phyloP scores from a whole-genome alignment of 2,888 invertebrate genomes.

The Epinotia brunnichana region DNA sequence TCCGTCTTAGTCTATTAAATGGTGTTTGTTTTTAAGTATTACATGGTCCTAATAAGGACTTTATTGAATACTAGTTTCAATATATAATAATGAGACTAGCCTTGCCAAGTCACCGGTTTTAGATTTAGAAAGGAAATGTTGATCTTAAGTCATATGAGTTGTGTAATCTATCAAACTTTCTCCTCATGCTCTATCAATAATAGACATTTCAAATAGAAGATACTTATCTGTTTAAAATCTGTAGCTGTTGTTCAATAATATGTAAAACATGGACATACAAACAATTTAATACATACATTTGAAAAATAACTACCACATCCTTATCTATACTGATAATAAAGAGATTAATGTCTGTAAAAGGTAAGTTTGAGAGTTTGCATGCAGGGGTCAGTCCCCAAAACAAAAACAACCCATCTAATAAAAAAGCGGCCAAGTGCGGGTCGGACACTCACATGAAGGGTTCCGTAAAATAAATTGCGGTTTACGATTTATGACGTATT shows the following conservation, averaged over 20 bases:
- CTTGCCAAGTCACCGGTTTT: neutral
- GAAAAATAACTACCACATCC: neutral
- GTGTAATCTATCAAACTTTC: constrained; percentile 42
- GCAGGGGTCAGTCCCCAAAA: too few relatives aligned
- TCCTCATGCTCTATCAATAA: constrained; percentile 31
- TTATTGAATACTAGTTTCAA: neutral
- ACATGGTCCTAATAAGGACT: neutral
- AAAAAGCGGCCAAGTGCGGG: too few relatives aligned
- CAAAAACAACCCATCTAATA: too few relatives aligned
- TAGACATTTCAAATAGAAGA: constrained; percentile 8
- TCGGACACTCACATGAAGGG: too few relatives aligned
- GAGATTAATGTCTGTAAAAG: too few relatives aligned
- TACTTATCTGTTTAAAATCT: neutral
- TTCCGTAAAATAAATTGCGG: too few relatives aligned
- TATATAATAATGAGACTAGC: neutral
- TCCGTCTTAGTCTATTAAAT: too few relatives aligned
- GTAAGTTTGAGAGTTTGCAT: too few relatives aligned
- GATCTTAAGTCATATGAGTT: constrained; percentile 34
- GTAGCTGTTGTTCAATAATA: neutral
- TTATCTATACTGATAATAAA: too few relatives aligned
- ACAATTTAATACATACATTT: neutral
- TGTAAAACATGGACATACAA: neutral
- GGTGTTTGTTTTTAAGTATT: neutral
- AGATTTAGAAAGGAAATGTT: constrained; percentile 40
- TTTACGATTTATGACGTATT: too few relatives aligned